Percentiles rank a stretch among this genome's conserved stretches.
These are phyloP conservation scores for Nemoura dubitans DNA, from an alignment of 2,888 invertebrate species.

Conservation along the genomic window DNA sequence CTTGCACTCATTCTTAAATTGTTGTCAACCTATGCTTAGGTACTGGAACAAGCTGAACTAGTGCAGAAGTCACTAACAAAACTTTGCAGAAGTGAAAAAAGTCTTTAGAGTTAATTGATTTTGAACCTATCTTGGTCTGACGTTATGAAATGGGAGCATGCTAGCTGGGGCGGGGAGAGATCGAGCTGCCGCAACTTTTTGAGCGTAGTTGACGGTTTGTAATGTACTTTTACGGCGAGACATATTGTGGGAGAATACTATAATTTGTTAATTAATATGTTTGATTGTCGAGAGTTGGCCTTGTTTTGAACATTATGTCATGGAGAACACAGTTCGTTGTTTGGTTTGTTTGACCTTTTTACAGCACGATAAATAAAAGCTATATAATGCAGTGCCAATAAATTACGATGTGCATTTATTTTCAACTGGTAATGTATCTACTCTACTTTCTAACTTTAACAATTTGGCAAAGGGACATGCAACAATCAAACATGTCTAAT, in stretches of 20 bases:
- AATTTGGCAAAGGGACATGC: not conserved
- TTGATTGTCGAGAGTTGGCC: not conserved
- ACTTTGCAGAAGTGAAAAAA: too few relatives aligned
- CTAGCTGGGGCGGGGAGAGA: not conserved
- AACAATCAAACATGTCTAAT: slow-evolving; percentile 16
- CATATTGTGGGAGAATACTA: not conserved
- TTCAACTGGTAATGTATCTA: not conserved
- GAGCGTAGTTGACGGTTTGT: not conserved
- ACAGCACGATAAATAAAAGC: not conserved
- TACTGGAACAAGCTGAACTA: too few relatives aligned
- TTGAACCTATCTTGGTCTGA: too few relatives aligned
- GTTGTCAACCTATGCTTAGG: too few relatives aligned
- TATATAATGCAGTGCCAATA: not conserved
- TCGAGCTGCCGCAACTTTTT: not conserved
- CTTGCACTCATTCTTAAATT: too few relatives aligned
- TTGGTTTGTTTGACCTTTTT: slow-evolving; percentile 9
- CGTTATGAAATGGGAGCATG: too few relatives aligned
- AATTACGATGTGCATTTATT: not conserved
- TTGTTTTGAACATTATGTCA: not conserved
- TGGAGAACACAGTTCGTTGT: not conserved
- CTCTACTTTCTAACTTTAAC: not conserved
- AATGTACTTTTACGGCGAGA: not conserved
- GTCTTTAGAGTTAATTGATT: too few relatives aligned
- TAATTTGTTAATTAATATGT: slow-evolving; percentile 1
- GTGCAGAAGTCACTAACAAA: too few relatives aligned